A percentile compares a stretch with the other conserved stretches of the same genome.
These are phyloP conservation scores for Tetanocera ferruginea DNA, from an alignment of 2,888 invertebrate species.

Conservation along the genomic window DNA sequence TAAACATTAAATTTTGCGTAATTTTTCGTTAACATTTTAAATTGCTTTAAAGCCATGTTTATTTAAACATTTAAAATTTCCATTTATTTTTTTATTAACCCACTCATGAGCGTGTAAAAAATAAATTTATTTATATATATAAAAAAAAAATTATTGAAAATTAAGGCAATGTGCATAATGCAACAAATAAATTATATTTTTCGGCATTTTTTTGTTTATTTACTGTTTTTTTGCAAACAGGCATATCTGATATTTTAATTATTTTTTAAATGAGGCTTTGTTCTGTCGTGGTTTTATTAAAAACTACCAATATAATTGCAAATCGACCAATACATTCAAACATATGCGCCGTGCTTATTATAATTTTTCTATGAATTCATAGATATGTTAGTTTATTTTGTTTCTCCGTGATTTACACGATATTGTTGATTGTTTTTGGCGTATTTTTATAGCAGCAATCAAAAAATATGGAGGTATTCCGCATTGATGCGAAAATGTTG, in stretches of 20 bases:
- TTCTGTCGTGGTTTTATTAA: too few relatives aligned
- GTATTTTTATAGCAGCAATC: too few relatives aligned
- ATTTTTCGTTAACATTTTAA: not conserved
- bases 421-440: too few relatives aligned
- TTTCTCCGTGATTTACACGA: too few relatives aligned
- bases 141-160: not conserved
- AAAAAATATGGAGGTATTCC: too few relatives aligned
- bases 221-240: not conserved
- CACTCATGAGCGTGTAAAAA: not conserved
- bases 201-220: not conserved
- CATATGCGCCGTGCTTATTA: too few relatives aligned
- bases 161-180: not conserved
- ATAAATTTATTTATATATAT: not conserved
- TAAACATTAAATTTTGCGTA: not conserved
- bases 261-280: too few relatives aligned
- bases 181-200: not conserved
- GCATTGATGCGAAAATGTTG: too few relatives aligned
- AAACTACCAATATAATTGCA: too few relatives aligned
- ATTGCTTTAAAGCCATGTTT: constrained; percentile 8
- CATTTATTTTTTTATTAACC: not conserved
- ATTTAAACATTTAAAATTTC: constrained; percentile 1
- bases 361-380: too few relatives aligned
- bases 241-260: not conserved
- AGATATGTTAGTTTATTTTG: too few relatives aligned
- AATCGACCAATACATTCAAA: too few relatives aligned